Percentiles rank a stretch among this genome's conserved stretches.
These are phyloP conservation scores for Steinernema scapterisci DNA, from an alignment of 2,888 invertebrate genomes.

Conservation along the genomic window DNA sequence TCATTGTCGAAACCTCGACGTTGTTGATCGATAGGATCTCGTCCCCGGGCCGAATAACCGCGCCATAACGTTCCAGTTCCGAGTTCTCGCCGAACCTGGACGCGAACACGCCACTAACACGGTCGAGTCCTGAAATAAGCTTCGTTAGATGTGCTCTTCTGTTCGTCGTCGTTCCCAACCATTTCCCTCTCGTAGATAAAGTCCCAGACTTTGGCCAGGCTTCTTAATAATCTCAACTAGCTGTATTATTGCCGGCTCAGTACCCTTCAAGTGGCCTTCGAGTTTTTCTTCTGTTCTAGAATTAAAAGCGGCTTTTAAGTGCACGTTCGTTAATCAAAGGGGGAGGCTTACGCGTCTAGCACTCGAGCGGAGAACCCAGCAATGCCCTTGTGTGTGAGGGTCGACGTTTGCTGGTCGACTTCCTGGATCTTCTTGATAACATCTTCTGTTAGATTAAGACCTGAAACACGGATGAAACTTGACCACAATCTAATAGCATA, in stretches of 20 bases:
- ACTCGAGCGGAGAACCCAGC: constrained; percentile 64
- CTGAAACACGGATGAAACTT: background rate
- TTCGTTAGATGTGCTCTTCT: too few relatives aligned
- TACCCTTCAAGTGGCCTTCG: constrained; percentile 42
- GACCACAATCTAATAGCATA: too few relatives aligned
- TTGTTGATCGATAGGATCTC: constrained; percentile 97
- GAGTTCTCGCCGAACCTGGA: constrained; percentile 85
- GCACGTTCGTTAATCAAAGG: background rate
- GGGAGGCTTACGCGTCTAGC: constrained; percentile 53
- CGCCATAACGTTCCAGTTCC: constrained; percentile 78
- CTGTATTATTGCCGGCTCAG: constrained; percentile 61
- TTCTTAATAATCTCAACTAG: constrained; percentile 97
- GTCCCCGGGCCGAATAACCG: constrained; percentile 91
- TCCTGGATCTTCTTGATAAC: constrained; percentile 59
- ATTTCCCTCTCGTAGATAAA: constrained; percentile 95
- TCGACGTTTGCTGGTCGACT: constrained; percentile 64
- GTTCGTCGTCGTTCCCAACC: constrained; percentile 68
- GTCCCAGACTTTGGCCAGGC: constrained; percentile 94
- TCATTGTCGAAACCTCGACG: constrained; percentile 96
- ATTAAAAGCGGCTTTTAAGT: too few relatives aligned
- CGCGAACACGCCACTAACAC: constrained; percentile 95
- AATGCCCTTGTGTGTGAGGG: constrained; percentile 61
- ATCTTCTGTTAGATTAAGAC: constrained; percentile 58
- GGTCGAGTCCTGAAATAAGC: constrained; percentile 75
- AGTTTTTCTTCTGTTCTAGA: constrained; percentile 46